Evolutionary conservation across 1,140 invertebrate genomes (phyloP).

Genomic region (Palaemon carinicauda): DNA sequence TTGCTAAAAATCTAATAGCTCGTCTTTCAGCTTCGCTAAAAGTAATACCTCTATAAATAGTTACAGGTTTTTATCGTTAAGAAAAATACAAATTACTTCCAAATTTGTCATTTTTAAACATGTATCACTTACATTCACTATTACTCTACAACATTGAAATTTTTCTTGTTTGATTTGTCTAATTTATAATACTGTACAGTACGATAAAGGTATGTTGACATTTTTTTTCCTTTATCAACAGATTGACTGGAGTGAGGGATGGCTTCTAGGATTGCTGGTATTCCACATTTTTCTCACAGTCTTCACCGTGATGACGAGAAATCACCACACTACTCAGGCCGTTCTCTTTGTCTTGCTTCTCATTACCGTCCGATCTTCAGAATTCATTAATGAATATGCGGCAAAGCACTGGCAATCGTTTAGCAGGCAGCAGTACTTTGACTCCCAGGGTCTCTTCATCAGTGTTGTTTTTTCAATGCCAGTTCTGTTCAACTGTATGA

Average conservation of each 20-base stretch:
- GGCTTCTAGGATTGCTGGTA: slow-evolving; percentile 78
- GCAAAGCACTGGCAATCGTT: slow-evolving; percentile 84
- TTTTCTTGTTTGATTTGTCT: no score
- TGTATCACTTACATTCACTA: no score
- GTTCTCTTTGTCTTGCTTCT: slow-evolving; percentile 81
- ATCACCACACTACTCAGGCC: slow-evolving; percentile 87
- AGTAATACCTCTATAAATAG: no score
- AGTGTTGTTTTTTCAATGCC: slow-evolving; percentile 90
- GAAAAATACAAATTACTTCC: no score
- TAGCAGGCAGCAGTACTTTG: slow-evolving; percentile 90
- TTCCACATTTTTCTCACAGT: slow-evolving; percentile 81
- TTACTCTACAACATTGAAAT: no score
- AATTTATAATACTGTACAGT: no score
- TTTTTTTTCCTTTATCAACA: slow-evolving; percentile 62
- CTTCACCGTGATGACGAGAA: slow-evolving; percentile 80
- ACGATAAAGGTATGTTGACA: no score
- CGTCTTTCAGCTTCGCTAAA: no score
- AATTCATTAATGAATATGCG: slow-evolving; percentile 86
- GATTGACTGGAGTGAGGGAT: slow-evolving; percentile 90
- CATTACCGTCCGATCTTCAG: slow-evolving; percentile 84
- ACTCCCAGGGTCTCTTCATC: slow-evolving; percentile 90
- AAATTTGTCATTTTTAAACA: no score
- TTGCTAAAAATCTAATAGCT: no score
- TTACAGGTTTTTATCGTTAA: no score
- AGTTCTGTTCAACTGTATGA: slow-evolving; percentile 88